Base-by-base conservation (phyloP, 2,113 vertebrate genomes). In the Cygnus atratus region DNA sequence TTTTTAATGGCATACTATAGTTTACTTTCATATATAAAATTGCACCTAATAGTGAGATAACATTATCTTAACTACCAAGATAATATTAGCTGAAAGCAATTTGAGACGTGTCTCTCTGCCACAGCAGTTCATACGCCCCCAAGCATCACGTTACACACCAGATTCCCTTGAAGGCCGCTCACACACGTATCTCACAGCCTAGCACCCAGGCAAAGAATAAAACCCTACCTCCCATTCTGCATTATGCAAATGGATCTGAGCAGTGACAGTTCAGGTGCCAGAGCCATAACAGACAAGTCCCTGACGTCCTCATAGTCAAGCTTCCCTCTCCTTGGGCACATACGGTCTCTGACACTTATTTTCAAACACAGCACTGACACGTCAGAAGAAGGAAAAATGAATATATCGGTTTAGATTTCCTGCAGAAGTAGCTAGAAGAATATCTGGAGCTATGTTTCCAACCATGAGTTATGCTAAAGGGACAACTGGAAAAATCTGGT, bases 41-140 rank as follows among this genome's bases (percentile, higher is more conserved):
- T 44, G 73, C 61, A 90, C 39, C 48, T 31, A 70, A 79, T 59
- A 81, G 28, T 55, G 90, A 87, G 92, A 90, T 90, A 96, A 95
- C 39, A 73, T 6, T 26, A 73, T 67, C 46, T 73, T 94, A 94
- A 90, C 59, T 58, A 91, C 72, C 4, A 11, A 90, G 87, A 87
- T 73, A 93, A 79, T 79, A 87, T 48, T 67, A 94, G 44, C 94
- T 88, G 68, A 93, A 79, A 85, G 74, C 62, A 91, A 95, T 84
- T 78, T 44, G 84, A 91, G 44, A 79, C 24, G 68, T 52, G 13
- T 84, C 84, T 59, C 78, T 79, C 71, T 87, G 44, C 54, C 78
- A 73, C 62, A 66, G 87, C 66, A 76, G 62, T 54, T 87, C 89
- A 83, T 62, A 58, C 50, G 92, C 67, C 94, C 96, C 62, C 19